Evolutionary conservation across 2,113 vertebrate genomes (phyloP).

Genomic region (Dasyprocta punctata): DNA sequence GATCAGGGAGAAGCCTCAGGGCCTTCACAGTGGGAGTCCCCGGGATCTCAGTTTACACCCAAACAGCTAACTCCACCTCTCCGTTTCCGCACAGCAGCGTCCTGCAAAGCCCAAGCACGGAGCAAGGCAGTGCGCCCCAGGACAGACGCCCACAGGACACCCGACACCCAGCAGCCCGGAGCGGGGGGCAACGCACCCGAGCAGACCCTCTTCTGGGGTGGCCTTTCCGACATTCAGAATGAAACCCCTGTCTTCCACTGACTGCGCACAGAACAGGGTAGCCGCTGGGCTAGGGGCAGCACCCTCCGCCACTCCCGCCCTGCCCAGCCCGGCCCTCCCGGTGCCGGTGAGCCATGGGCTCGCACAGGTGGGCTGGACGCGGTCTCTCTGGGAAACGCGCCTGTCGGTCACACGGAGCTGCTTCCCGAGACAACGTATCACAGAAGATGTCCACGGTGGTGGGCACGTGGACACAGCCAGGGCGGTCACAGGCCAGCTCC

Average conservation of each 20-base stretch:
- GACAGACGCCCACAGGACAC: background rate
- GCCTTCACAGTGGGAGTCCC: background rate
- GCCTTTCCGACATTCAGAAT: background rate
- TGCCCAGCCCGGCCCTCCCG: background rate
- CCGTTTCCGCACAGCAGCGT: background rate
- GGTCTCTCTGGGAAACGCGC: rapidly evolving
- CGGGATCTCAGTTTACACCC: background rate
- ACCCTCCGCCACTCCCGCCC: background rate
- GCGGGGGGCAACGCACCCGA: rapidly evolving
- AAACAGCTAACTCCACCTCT: background rate
- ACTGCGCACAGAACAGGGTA: rapidly evolving
- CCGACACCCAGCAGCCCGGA: background rate
- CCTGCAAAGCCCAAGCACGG: background rate
- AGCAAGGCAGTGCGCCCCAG: background rate
- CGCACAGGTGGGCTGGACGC: background rate
- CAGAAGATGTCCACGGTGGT: too few species aligned
- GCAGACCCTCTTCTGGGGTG: background rate
- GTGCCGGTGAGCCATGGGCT: background rate
- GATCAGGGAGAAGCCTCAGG: background rate
- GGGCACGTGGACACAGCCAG: background rate
- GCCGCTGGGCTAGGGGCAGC: too few species aligned
- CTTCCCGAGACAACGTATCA: constrained; percentile 15
- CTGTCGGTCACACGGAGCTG: rapidly evolving
- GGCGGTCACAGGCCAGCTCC: background rate
- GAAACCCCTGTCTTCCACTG: background rate